Percentiles rank a stretch among this genome's conserved stretches.
These are phyloP conservation scores for Drosophila mojavensis DNA, from an alignment of 1,140 invertebrate genomes.

Conservation along the genomic window DNA sequence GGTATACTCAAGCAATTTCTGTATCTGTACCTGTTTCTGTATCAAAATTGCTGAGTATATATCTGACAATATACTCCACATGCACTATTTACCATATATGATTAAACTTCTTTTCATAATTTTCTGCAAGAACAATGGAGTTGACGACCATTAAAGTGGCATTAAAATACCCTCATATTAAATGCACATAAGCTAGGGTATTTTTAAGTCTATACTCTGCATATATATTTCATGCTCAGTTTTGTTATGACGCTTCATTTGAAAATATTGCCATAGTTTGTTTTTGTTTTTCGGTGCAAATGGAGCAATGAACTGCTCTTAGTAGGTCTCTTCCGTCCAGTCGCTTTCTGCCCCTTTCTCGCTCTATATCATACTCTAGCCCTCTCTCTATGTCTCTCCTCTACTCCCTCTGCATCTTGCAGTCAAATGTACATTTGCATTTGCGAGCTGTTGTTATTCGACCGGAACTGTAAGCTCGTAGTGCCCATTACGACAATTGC, in stretches of 20 bases:
- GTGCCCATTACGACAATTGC: constrained; percentile 68
- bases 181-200: background rate
- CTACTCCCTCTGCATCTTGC: background rate
- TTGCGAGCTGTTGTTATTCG: constrained; percentile 18
- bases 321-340: constrained; percentile 9
- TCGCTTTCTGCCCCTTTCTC: background rate
- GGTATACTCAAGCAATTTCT: too few species aligned
- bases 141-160: too few species aligned
- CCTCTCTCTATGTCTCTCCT: background rate
- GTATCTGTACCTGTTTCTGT: too few species aligned
- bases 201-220: constrained; percentile 3
- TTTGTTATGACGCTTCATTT: constrained; percentile 42
- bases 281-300: constrained; percentile 25
- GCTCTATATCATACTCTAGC: background rate
- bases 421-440: constrained; percentile 6
- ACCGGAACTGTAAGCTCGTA: constrained; percentile 75
- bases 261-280: background rate
- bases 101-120: too few species aligned
- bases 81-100: too few species aligned
- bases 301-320: constrained; percentile 73
- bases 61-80: too few species aligned
- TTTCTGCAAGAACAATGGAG: too few species aligned
- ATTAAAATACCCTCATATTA: too few species aligned
- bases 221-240: background rate
- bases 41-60: too few species aligned